These are phyloP conservation scores for Neodiprion fabricii DNA, from an alignment of 1,140 invertebrate genomes.

Conservation along the genomic window DNA sequence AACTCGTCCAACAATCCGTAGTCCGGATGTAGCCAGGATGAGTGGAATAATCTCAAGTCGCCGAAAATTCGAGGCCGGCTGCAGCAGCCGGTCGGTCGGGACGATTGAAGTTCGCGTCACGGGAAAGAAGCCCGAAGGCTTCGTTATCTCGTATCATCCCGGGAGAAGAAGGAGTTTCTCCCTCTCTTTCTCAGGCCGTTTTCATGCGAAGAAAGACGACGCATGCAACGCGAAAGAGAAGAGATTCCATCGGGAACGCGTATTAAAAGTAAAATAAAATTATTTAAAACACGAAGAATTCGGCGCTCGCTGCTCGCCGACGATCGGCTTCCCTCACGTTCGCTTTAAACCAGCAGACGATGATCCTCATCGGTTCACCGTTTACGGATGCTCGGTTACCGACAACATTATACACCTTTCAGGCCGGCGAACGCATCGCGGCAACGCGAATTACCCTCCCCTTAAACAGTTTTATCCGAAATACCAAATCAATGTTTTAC, in stretches of 20 bases:
- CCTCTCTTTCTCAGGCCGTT: slow-evolving; percentile 15
- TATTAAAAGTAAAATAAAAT: slow-evolving; percentile 55
- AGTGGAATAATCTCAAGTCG: neutral
- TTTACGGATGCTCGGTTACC: neutral
- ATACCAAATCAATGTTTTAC: too few relatives aligned
- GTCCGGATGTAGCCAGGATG: neutral
- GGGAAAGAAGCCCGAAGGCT: neutral
- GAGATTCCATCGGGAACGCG: slow-evolving; percentile 21
- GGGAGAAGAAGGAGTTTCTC: slow-evolving; percentile 14
- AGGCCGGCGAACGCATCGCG: neutral
- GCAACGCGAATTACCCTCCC: too few relatives aligned
- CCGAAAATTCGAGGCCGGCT: neutral
- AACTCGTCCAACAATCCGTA: too few relatives aligned
- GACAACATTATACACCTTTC: neutral
- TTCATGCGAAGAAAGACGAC: too few relatives aligned
- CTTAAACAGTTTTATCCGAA: too few relatives aligned
- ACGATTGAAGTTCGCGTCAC: neutral
- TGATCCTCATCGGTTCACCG: neutral
- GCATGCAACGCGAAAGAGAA: neutral
- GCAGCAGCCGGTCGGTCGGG: neutral
- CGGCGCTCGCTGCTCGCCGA: slow-evolving; percentile 20
- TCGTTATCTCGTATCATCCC: neutral
- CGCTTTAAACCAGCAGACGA: neutral
- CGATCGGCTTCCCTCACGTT: slow-evolving; percentile 1
- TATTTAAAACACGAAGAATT: slow-evolving; percentile 48